Base-by-base conservation (phyloP, 2,797 vertebrate species). In the Sebastes matsubarae region DNA sequence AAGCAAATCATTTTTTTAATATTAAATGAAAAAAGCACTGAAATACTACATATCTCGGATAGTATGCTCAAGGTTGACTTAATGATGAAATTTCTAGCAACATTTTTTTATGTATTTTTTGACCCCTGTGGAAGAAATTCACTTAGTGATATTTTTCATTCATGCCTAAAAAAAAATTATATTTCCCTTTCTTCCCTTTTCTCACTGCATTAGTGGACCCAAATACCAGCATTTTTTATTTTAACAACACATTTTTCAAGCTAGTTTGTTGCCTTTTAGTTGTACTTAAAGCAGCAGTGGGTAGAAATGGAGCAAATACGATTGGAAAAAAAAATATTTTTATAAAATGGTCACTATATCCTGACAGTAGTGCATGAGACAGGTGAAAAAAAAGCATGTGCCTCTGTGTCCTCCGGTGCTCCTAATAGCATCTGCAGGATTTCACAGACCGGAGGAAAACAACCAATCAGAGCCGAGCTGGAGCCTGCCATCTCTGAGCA, bases 1-100 rank as follows among this genome's bases (percentile, higher is more conserved):
- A 72, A 50, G 25, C 38, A 14, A 66, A 46, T 36, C 1, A 1
- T 8, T 68, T 74, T 42, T 67, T 7, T 50, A 16, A 66, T 46
- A 54, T 55, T 63, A 52, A 81, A 74, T 24, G 30, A 54, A 77
- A 52, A 75, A 69, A 61, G 16, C 52, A 29, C 16, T 59, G 20
- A 65, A 75, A 75, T 75, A 14, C 6, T 18, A 22, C 57, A 65
- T 75, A 68, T 71, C 57, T 71, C 30, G 5, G 34, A 82, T 67
- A 79, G 27, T 29, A 18, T 71, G 54, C 54, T 75, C 14, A 50
- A 68, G 38, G 13, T 57, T 63, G 27, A 57, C 27, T 75, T 72
- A 3, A 77, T 84, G 75, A 84, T 90, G 72, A 80, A 79, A 86
- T 75, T 75, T 36, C 55, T 6, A 32, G 77, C 81, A 88, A 88